Evolutionary conservation across 2,113 vertebrate species (phyloP), one percentile per base, ranked within the genome.

Genomic region (Gasterosteus nipponicus): DNA sequence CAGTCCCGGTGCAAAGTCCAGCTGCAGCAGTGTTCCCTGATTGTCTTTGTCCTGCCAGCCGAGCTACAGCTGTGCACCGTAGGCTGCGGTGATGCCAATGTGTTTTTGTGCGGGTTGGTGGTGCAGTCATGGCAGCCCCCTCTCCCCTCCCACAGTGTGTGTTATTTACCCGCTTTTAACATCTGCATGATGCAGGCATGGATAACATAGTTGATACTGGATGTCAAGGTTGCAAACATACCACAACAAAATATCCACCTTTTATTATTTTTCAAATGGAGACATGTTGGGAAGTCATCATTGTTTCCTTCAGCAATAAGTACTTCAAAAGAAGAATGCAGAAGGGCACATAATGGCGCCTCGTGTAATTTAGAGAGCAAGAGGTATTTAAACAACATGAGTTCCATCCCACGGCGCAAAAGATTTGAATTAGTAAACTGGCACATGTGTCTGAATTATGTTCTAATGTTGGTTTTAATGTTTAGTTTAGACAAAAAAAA

Each of bases 361-460:
- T 59, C 42, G 53, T 85, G 73, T 46, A 60, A 47, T 83, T 74
- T 60, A 65, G 18, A 56, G 61, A 70, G 59, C 73, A 42, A 75
- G 41, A 83, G 54, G 71, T 72, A 69, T 80, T 82, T 77, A 56
- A 57, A 76, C 63, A 72, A 76, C 65, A 61, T 74, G 75, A 64
- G 46, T 58, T 70, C 70, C 29, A 26, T 79, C 68, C 62, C 29
- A 75, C 64, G 46, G 54, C 46, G 70, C 78, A 73, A 67, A 76
- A 80, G 66, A 77, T 79, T 82, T 66, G 22, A 84, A 84, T 85
- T 58, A 68, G 62, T 61, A 47, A 72, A 82, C 69, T 69, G 60
- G 46, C 77, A 57, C 70, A 81, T 89, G 59, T 19, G 85, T 75
- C 76, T 77, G 78, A 85, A 64, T 82, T 64, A 87, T 85, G 77